These are phyloP conservation scores for Micropoecilia bifurca DNA, from an alignment of 2,797 vertebrate species.

Conservation along the genomic window DNA sequence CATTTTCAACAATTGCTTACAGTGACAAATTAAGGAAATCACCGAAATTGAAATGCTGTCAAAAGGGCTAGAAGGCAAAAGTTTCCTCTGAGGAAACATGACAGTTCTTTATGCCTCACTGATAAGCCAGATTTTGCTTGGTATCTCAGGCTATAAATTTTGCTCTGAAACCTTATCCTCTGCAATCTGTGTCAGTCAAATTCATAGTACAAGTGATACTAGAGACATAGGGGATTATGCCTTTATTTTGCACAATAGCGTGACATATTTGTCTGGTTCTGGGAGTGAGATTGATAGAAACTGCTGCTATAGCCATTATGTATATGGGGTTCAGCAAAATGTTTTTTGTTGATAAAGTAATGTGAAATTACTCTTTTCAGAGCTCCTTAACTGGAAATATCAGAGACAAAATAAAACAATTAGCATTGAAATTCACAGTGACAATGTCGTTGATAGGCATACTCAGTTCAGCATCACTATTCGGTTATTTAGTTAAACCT, in stretches of 20 bases:
- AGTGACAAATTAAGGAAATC: conserved; percentile 46
- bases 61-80: conserved; percentile 65
- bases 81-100: conserved; percentile 65
- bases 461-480: neutral
- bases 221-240: conserved; percentile 74
- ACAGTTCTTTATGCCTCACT: conserved; percentile 82
- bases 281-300: conserved; percentile 59
- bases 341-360: neutral
- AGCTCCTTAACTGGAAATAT: neutral
- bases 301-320: neutral
- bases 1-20: conserved; percentile 2
- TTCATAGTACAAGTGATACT: conserved; percentile 75
- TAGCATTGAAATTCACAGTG: neutral
- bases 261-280: conserved; percentile 63
- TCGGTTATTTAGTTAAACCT: neutral
- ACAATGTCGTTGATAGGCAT: neutral
- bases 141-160: conserved; percentile 76
- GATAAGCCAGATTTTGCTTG: conserved; percentile 84
- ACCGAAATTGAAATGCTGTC: conserved; percentile 55
- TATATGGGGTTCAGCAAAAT: neutral
- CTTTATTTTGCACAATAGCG: conserved; percentile 66
- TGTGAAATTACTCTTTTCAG: neutral
- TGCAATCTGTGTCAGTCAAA: conserved; percentile 84
- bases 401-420: neutral
- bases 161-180: conserved; percentile 82